phyloP scores from a whole-genome alignment of 2,888 invertebrate species.

The Sussaba pulchella region DNA sequence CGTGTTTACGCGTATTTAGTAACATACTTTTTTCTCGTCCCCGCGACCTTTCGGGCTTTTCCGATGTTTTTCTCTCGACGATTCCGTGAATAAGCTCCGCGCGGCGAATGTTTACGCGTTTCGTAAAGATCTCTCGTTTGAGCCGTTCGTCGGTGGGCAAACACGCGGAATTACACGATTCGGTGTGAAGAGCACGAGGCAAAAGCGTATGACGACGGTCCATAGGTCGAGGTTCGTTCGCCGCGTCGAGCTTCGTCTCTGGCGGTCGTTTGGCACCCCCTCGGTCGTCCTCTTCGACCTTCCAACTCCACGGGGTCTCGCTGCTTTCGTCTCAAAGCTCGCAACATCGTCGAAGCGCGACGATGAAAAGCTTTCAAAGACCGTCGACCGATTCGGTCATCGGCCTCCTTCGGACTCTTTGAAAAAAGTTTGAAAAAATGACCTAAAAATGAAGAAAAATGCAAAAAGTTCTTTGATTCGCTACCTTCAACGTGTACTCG shows the following conservation, averaged over 20 bases:
- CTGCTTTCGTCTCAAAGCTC: constrained; percentile 38
- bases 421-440: no score
- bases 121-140: constrained; percentile 53
- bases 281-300: not conserved
- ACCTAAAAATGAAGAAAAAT: no score
- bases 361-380: constrained; percentile 15
- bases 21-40: constrained; percentile 14
- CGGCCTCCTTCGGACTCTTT: constrained; percentile 26
- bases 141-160: constrained; percentile 51
- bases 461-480: constrained; percentile 45
- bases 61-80: constrained; percentile 31
- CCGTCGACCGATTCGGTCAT: constrained; percentile 22
- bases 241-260: no score
- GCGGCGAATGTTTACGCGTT: constrained; percentile 5
- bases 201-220: not conserved
- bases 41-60: not conserved
- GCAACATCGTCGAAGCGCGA: not conserved
- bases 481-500: constrained; percentile 15
- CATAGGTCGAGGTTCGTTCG: no score
- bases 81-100: not conserved
- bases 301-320: not conserved
- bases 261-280: constrained; percentile 1
- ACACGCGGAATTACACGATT: constrained; percentile 53
- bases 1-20: not conserved
- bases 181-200: constrained; percentile 20